Percentiles rank a stretch among this genome's conserved stretches.
Evolutionary conservation across 2,888 invertebrate genomes (phyloP).

Genomic region (Acronicta aceris): DNA sequence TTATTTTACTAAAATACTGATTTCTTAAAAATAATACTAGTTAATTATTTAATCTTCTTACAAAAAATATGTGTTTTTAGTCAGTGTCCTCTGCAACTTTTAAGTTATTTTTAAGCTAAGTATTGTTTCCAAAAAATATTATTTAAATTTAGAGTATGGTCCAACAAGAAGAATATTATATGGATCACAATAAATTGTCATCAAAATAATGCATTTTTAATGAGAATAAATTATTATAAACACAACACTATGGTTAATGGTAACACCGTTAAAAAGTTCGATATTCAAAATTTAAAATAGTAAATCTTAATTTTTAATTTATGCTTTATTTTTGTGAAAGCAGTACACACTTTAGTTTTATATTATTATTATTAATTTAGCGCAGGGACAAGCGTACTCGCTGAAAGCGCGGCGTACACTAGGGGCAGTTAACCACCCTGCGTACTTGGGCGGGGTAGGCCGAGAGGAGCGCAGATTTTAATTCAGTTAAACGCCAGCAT

Average conservation of each 20-base stretch:
- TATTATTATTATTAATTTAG: conserved; percentile 35
- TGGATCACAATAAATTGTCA: neutral
- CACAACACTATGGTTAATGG: conserved; percentile 34
- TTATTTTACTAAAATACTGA: conserved; percentile 8
- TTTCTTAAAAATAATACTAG: no score
- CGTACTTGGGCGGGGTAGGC: conserved; percentile 66
- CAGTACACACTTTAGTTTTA: conserved; percentile 25
- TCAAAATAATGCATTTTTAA: conserved; percentile 14
- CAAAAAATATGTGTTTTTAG: neutral
- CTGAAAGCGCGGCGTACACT: conserved; percentile 62
- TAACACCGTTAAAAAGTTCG: conserved; percentile 38
- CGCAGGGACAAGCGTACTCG: conserved; percentile 55
- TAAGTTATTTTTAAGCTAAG: no score
- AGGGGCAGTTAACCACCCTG: conserved; percentile 62
- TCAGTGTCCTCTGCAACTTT: no score
- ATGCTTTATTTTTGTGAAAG: conserved; percentile 25
- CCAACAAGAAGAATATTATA: neutral
- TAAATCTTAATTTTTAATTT: conserved; percentile 25
- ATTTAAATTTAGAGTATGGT: conserved; percentile 4
- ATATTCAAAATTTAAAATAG: conserved; percentile 11
- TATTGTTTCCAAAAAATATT: neutral
- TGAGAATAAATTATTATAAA: conserved; percentile 21
- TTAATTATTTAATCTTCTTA: no score
- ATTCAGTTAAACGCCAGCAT: conserved; percentile 72
- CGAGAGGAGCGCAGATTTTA: conserved; percentile 65